These are phyloP conservation scores for Cotesia congregata DNA, from an alignment of 2,888 invertebrate species.

Conservation along the genomic window DNA sequence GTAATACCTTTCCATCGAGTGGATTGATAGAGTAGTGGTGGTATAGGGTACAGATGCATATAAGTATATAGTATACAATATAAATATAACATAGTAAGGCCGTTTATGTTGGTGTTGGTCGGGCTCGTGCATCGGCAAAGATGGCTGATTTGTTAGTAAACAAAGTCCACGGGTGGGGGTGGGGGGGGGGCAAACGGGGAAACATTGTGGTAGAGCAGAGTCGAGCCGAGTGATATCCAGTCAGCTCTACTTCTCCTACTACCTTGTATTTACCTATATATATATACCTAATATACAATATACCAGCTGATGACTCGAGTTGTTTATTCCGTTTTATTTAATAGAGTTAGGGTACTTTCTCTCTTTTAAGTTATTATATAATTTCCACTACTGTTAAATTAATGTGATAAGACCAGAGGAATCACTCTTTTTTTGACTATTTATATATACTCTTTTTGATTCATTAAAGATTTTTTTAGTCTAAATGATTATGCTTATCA, in stretches of 20 bases:
- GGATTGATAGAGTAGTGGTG: too few species aligned
- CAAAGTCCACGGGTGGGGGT: constrained; percentile 49
- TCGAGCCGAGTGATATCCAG: neutral
- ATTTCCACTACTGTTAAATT: constrained; percentile 47
- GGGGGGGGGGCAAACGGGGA: too few species aligned
- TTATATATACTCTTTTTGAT: too few species aligned
- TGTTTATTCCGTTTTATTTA: constrained; percentile 26
- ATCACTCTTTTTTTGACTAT: too few species aligned
- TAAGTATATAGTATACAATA: neutral
- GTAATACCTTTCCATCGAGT: too few species aligned
- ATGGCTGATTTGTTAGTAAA: constrained; percentile 67
- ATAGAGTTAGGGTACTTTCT: constrained; percentile 61
- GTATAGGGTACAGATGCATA: neutral
- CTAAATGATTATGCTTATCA: too few species aligned
- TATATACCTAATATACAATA: too few species aligned
- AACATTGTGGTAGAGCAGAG: neutral
- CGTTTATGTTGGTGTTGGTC: constrained; percentile 39
- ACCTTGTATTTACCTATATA: too few species aligned
- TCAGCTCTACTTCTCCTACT: neutral
- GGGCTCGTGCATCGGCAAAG: constrained; percentile 45
- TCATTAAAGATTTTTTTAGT: too few species aligned
- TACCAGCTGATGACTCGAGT: constrained; percentile 2
- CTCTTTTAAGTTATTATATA: constrained; percentile 66
- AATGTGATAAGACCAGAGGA: too few species aligned
- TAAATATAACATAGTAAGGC: neutral